A percentile compares a stretch with the other conserved stretches of the same genome.
phyloP scores from a whole-genome alignment of 2,888 invertebrate species.

The Trachelus tabidus region DNA sequence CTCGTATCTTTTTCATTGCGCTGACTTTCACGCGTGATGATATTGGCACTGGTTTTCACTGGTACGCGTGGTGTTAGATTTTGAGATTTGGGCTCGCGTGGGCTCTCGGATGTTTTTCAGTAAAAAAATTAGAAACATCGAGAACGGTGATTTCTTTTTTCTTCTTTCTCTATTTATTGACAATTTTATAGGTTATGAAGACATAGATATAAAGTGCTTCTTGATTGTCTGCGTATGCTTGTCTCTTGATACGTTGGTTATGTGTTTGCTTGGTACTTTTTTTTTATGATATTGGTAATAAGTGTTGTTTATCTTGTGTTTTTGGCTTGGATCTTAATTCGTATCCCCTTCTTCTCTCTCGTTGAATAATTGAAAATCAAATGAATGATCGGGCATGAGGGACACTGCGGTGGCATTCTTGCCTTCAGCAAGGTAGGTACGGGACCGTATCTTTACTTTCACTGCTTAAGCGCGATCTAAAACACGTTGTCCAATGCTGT shows the following conservation, averaged over 20 bases:
- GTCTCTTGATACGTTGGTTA: too few species aligned
- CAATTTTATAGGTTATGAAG: background rate
- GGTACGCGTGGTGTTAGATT: background rate
- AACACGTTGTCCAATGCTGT: constrained; percentile 11
- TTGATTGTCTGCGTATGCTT: background rate
- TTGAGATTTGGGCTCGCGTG: background rate
- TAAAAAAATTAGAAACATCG: background rate
- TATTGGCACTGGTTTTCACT: background rate
- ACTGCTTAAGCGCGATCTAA: constrained; percentile 33
- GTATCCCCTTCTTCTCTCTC: background rate
- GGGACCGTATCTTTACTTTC: constrained; percentile 48
- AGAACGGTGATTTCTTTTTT: background rate
- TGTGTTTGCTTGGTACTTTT: background rate
- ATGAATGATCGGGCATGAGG: constrained; percentile 9
- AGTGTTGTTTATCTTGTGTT: background rate
- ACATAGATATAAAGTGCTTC: background rate
- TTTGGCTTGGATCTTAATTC: background rate
- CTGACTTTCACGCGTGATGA: background rate
- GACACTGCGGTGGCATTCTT: constrained; percentile 30
- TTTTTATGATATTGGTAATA: background rate
- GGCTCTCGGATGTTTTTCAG: background rate
- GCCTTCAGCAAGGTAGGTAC: constrained; percentile 32
- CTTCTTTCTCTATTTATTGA: background rate
- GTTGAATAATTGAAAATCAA: constrained; percentile 2
- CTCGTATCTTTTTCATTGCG: background rate